A percentile compares a stretch with the other conserved stretches of the same genome.
These are phyloP conservation scores for Mus pahari DNA, from an alignment of 2,113 vertebrate species.

Conservation along the genomic window DNA sequence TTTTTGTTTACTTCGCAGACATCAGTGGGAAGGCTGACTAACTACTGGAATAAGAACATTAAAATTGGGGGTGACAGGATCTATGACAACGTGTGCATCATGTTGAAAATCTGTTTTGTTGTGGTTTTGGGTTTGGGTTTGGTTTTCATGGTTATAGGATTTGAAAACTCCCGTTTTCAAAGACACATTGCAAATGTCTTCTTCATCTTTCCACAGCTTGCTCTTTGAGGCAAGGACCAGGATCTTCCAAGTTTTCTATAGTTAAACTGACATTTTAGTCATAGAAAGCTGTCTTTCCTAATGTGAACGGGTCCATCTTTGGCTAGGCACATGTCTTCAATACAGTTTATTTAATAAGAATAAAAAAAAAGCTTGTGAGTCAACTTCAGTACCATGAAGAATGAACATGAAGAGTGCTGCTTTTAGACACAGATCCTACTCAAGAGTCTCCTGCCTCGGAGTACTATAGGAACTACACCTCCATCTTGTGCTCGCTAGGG, in stretches of 20 bases:
- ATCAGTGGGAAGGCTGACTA: not conserved
- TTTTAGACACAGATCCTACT: not conserved
- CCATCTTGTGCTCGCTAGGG: not conserved
- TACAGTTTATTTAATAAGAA: not conserved
- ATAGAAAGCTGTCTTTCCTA: not conserved
- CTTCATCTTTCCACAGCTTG: not conserved
- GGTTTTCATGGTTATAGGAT: not conserved
- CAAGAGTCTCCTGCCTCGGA: not conserved
- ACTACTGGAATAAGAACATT: not conserved
- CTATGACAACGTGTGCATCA: not conserved
- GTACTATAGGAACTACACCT: not conserved
- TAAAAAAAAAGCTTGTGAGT: not conserved
- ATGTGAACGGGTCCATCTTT: not conserved
- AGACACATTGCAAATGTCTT: not conserved
- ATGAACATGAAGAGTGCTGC: not conserved
- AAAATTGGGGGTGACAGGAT: not conserved
- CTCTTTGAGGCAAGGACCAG: not conserved
- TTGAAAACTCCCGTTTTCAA: conserved; percentile 54
- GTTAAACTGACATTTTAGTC: not conserved
- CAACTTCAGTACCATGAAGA: not conserved
- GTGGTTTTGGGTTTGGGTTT: not conserved
- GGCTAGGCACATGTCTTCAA: not conserved
- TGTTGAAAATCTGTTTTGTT: not conserved
- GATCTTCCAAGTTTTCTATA: not conserved
- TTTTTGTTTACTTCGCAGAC: not conserved